Evolutionary conservation across 2,888 invertebrate genomes (phyloP), one percentile per base, ranked within the genome.

Genomic region (Trypoxylon attenuatum): DNA sequence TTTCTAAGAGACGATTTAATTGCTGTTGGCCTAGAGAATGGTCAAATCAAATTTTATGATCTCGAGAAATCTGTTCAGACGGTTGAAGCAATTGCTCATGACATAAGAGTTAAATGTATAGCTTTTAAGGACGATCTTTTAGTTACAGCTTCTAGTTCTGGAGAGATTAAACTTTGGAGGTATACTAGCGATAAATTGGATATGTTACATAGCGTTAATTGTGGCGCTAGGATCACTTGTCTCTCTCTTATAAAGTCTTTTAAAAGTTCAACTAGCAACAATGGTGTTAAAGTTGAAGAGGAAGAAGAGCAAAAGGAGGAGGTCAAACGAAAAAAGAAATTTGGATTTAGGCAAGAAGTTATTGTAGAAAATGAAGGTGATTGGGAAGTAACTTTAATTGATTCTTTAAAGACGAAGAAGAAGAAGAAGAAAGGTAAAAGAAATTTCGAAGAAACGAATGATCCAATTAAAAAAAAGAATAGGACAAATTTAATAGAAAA

Each of bases 121-220:
- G 88, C 88, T 56, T 89, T 87, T 78, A 87, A 89, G 54, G 89
- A 91, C 49, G 85, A 90, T 50, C 89, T 89, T 75, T 81, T 95
- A 19, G 91, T 92, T 50, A 91, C 94, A 25, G 92, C 92, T 15
- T 93, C 94, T 4, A 96, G 96, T 87, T 90, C 91, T 63, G 96
- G 96, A 0, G 91, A 92, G 81, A 88, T 96, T 45, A 94, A 94
- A 87, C 87, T 95, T 0, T 96, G 94, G 94, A 88, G 84, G 65
- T 83, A 88, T 53, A 76, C 38, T 49, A 85, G 76, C 73, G 78
- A 75, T 55, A 84, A 75, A 77, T 92, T 79, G 79, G 86, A 77
- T 27, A 75, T 84, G 38, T 55, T 87, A 15, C 84, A 86, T 13
- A 73, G 70, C 4, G 89, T 91, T 84, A 84, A 92, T 68, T 89